A percentile compares a stretch with the other conserved stretches of the same genome.
phyloP scores from a whole-genome alignment of 2,113 vertebrate genomes.

The Dolichotis patagonum region DNA sequence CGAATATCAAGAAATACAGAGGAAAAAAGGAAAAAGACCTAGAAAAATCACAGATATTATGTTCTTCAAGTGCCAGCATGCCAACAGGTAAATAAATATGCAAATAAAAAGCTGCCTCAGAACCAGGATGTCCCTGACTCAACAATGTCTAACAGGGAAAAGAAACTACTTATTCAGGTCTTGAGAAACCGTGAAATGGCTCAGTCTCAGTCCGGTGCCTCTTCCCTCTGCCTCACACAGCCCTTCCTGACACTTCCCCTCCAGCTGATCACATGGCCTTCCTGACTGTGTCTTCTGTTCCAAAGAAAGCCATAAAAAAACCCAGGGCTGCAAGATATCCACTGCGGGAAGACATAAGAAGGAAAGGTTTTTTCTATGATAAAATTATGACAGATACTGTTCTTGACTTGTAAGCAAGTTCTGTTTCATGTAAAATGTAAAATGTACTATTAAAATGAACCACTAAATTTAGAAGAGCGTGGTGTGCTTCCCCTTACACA shows the following conservation, averaged over 20 bases:
- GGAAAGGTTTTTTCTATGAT: not conserved
- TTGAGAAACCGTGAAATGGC: not conserved
- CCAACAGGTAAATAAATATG: not conserved
- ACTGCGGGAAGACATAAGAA: not conserved
- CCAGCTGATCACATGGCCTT: rapidly evolving
- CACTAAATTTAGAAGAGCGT: not conserved
- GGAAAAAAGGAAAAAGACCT: not conserved
- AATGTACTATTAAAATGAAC: not conserved
- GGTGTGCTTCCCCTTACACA: not conserved
- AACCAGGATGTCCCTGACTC: not conserved
- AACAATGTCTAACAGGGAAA: not conserved
- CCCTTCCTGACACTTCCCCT: not conserved
- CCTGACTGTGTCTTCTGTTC: not conserved
- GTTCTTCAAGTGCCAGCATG: not conserved
- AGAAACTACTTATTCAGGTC: not conserved
- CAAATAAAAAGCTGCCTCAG: not conserved
- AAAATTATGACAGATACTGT: not conserved
- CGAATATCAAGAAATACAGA: not conserved
- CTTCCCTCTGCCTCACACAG: not conserved
- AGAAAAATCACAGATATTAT: not conserved
- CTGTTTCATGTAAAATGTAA: too few relatives aligned
- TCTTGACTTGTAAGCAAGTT: not conserved
- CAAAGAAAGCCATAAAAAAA: not conserved
- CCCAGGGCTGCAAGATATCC: not conserved
- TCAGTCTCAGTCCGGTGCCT: not conserved